These are phyloP conservation scores for Halocynthia roretzi DNA, from an alignment of 23 tunicate species.

Conservation along the genomic window DNA sequence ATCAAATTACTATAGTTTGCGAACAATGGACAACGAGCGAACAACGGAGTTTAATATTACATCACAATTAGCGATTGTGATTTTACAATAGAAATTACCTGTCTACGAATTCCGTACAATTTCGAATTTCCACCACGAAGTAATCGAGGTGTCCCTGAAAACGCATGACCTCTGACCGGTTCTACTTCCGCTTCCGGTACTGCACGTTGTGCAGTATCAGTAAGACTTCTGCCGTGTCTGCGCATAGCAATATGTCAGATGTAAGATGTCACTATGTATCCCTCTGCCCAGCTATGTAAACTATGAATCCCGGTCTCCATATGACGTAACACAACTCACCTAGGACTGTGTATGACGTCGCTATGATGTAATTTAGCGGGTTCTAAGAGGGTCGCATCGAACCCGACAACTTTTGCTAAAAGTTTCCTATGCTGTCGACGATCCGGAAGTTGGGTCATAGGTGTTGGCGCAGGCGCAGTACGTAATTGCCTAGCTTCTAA, in stretches of 20 bases:
- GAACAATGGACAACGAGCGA: not conserved
- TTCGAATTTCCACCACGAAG: constrained; percentile 50
- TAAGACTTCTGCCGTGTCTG: constrained; percentile 10
- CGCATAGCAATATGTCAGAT: too few relatives aligned
- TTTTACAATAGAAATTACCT: constrained; percentile 17
- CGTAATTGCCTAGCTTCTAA: constrained; percentile 16
- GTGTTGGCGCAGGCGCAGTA: constrained; percentile 44
- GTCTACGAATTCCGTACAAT: constrained; percentile 47
- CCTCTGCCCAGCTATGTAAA: too few relatives aligned
- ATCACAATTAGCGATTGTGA: not conserved
- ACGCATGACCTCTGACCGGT: constrained; percentile 37
- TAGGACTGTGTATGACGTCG: constrained; percentile 6
- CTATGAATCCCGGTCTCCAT: too few relatives aligned
- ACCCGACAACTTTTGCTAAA: constrained; percentile 49
- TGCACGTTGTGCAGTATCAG: not conserved
- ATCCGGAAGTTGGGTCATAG: constrained; percentile 37
- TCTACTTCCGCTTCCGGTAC: constrained; percentile 12
- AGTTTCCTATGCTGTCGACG: constrained; percentile 25
- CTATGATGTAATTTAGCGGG: constrained; percentile 2
- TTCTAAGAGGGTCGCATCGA: constrained; percentile 43
- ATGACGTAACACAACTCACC: not conserved
- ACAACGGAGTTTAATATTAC: not conserved
- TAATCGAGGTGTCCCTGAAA: constrained; percentile 51
- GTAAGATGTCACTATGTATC: too few relatives aligned
- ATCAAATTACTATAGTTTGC: not conserved